Conservation (phyloP, 2,113 vertebrate genomes). For the Ailuropoda melanoleuca region DNA sequence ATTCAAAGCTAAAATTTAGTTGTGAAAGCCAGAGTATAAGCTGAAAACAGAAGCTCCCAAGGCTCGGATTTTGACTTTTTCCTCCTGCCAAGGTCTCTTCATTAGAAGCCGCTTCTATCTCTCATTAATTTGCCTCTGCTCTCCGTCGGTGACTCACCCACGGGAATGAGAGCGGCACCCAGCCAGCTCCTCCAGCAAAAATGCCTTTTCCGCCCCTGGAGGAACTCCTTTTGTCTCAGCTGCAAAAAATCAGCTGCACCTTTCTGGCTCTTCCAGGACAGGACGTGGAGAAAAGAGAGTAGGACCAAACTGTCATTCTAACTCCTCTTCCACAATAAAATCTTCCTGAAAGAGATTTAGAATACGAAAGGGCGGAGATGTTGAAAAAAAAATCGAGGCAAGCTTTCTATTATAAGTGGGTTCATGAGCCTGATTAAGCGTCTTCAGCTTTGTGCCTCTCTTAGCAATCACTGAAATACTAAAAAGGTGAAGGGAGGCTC, state of each 20-base stretch:
- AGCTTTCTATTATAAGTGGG: neutral
- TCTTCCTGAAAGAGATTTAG: neutral
- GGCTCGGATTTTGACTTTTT: neutral
- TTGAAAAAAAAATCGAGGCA: neutral
- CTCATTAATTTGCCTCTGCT: neutral
- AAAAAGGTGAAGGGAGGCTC: neutral
- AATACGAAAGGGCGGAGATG: neutral
- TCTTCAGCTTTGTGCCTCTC: neutral
- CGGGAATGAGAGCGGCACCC: neutral
- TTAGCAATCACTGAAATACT: neutral
- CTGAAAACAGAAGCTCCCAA: neutral
- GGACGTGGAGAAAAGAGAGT: neutral
- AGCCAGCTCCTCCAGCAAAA: neutral
- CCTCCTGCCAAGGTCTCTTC: neutral
- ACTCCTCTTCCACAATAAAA: neutral
- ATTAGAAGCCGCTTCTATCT: neutral
- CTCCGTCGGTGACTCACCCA: neutral
- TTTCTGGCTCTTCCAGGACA: neutral
- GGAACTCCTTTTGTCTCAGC: neutral
- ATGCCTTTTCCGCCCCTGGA: neutral
- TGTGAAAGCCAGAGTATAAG: neutral
- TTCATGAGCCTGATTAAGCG: neutral
- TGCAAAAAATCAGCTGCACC: neutral
- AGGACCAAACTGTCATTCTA: neutral
- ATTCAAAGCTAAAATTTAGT: neutral